phyloP scores from a whole-genome alignment of 2,113 vertebrate genomes.

The Rhegmatorhina hoffmannsi region DNA sequence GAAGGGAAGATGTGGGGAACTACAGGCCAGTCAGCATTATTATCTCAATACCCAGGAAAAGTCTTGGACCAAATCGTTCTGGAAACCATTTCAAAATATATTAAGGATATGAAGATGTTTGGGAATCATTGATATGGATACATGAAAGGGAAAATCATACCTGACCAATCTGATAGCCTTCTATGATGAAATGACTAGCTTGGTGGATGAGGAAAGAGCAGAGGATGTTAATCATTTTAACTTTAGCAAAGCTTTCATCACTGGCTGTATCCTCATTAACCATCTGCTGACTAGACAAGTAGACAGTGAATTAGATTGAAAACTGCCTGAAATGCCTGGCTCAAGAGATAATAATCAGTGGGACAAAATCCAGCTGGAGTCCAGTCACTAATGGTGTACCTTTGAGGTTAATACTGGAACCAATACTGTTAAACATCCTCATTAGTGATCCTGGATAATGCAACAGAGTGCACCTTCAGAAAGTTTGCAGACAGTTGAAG shows the following conservation, averaged over 20 bases:
- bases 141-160: neutral
- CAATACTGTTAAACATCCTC: neutral
- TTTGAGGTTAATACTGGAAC: neutral
- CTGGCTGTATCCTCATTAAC: neutral
- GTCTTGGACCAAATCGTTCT: neutral
- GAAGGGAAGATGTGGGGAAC: neutral
- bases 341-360: neutral
- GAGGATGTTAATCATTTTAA: neutral
- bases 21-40: neutral
- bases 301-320: neutral
- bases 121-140: neutral
- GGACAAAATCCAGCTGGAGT: neutral
- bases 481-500: neutral
- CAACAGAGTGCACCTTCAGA: neutral
- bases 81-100: neutral
- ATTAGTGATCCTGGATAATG: neutral
- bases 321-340: neutral
- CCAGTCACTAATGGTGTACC: neutral
- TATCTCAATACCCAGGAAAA: neutral
- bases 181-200: neutral
- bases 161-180: neutral
- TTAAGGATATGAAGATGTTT: neutral
- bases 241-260: neutral
- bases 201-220: neutral
- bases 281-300: neutral